Evolutionary conservation across 2,888 invertebrate species (phyloP).

Genomic region (Dicyrtomina minuta): DNA sequence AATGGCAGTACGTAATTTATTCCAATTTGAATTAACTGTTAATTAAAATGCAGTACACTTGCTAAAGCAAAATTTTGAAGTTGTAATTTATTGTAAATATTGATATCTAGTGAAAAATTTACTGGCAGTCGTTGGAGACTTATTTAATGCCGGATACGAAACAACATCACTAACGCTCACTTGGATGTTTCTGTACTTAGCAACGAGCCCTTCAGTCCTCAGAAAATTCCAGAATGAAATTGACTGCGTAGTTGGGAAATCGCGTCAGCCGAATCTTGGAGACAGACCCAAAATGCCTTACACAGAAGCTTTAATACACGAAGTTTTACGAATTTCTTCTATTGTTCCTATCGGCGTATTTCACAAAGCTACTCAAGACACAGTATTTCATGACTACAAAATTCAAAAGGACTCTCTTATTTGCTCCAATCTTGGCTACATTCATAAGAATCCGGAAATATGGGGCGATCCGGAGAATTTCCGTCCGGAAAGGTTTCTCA

Average conservation of each 20-base stretch:
- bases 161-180: constrained; percentile 37
- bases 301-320: constrained; percentile 38
- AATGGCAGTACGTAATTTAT: too few relatives aligned
- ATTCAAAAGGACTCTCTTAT: not conserved
- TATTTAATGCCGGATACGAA: constrained; percentile 32
- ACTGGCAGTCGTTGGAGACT: constrained; percentile 13
- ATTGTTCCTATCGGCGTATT: constrained; percentile 42
- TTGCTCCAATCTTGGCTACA: not conserved
- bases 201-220: constrained; percentile 35
- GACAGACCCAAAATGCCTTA: constrained; percentile 44
- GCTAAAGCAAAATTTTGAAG: too few relatives aligned
- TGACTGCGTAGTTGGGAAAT: constrained; percentile 36
- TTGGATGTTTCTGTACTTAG: constrained; percentile 39
- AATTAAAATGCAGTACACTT: too few relatives aligned
- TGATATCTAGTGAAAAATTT: constrained; percentile 10
- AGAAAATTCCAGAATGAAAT: constrained; percentile 41
- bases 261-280: constrained; percentile 32
- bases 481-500: constrained; percentile 45
- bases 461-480: constrained; percentile 29
- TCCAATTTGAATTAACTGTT: too few relatives aligned
- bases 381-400: not conserved
- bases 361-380: constrained; percentile 29
- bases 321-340: constrained; percentile 36
- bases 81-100: too few relatives aligned
- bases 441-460: not conserved